phyloP scores from a whole-genome alignment of 1,140 invertebrate species.

The Drosophila tani region DNA sequence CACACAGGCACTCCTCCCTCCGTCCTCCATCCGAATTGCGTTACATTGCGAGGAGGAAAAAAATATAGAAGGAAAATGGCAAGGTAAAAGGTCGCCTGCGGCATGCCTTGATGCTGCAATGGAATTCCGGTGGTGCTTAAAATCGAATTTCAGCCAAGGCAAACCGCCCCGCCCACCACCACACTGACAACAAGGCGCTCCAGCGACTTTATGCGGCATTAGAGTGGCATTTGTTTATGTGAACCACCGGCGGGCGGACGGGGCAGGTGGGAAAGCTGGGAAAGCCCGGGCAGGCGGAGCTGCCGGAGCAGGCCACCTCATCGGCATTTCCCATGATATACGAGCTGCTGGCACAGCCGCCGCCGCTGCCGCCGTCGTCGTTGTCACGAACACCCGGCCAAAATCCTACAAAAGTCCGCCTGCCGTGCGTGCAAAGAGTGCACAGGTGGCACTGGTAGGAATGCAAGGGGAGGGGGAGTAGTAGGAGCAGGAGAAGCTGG shows the following conservation, averaged over 20 bases:
- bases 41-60: slow-evolving; percentile 15
- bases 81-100: slow-evolving; percentile 34
- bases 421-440: slow-evolving; percentile 67
- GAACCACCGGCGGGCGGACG: slow-evolving; percentile 47
- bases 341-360: slow-evolving; percentile 32
- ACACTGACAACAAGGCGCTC: slow-evolving; percentile 54
- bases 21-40: slow-evolving; percentile 11
- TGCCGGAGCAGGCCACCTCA: slow-evolving; percentile 16
- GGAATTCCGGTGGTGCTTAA: slow-evolving; percentile 75
- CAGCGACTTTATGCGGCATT: slow-evolving; percentile 75
- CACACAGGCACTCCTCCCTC: slow-evolving; percentile 7
- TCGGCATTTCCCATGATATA: slow-evolving; percentile 51
- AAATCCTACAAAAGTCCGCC: slow-evolving; percentile 76
- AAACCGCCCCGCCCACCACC: slow-evolving; percentile 13
- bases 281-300: not conserved
- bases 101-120: slow-evolving; percentile 61
- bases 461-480: slow-evolving; percentile 1
- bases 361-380: slow-evolving; percentile 13
- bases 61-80: slow-evolving; percentile 1
- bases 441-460: slow-evolving; percentile 44
- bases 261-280: not conserved
- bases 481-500: not conserved
- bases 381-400: slow-evolving; percentile 67
- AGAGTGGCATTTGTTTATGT: slow-evolving; percentile 82
- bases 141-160: slow-evolving; percentile 68